Evolutionary conservation across 2,797 vertebrate genomes (phyloP), one percentile per base, ranked within the genome.

Genomic region (Peromyscus melanophrys): DNA sequence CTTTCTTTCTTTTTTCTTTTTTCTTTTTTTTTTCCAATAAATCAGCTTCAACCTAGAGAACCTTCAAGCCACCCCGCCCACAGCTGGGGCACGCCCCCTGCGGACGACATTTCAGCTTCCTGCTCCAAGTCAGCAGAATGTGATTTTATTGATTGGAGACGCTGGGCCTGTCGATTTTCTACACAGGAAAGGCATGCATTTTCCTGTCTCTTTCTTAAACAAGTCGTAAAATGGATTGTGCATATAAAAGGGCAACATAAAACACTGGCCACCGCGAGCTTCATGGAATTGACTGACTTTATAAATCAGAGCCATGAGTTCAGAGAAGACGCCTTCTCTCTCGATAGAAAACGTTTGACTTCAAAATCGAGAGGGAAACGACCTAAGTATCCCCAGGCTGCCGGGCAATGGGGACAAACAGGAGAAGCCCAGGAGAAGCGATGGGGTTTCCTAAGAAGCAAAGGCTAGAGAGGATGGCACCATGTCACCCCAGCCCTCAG

Each of bases 261-360:
- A 96, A 55, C 87, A 65, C 92, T 0, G 76, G 93, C 89, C 85
- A 0, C 43, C 0, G 0, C 0, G 2, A 59, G 89, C 93, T 52
- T 1, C 4, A 0, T 0, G 25, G 71, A 85, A 40, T n/a, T 57
- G 3, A 2, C 90, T 17, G 89, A 92, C 92, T 96, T 85, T 37
- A 89, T 96, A 94, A 96, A 97, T 95, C 96, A 94, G 94, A 96
- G 73, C 25, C 25, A 8, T 4, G 63, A n/a, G 75, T 14, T 59
- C 69, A 9, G 61, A 37, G 89, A 67, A 52, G 67, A 4, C 5
- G 4, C 4, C 6, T 31, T 6, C 67, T 80, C 83, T 73, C 86
- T 12, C 78, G 90, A 14, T 40, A 59, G 27, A 63, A 93, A 82
- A 73, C 0, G 37, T 71, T 57, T 34, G 89, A 29, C 88, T 89